phyloP scores from a whole-genome alignment of 2,888 invertebrate genomes.

The Cheiracanthium punctorium region DNA sequence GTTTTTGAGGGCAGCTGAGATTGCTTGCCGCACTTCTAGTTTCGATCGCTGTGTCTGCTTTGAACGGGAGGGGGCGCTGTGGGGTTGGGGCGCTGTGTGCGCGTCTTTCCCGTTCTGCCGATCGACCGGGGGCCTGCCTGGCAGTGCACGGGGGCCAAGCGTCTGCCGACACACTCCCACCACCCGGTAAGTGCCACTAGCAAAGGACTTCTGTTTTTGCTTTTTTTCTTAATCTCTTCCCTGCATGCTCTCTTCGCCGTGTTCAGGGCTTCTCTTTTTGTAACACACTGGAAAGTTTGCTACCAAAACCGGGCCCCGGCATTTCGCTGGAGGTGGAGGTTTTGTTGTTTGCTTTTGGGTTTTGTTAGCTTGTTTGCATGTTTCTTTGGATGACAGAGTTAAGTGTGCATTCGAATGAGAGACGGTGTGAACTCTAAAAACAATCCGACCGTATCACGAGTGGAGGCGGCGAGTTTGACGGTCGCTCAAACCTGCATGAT shows the following conservation, averaged over 20 bases:
- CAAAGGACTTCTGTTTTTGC: background rate
- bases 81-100: slow-evolving; percentile 2
- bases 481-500: no score
- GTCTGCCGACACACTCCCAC: slow-evolving; percentile 10
- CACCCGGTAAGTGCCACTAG: slow-evolving; percentile 4
- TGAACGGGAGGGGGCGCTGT: slow-evolving; percentile 12
- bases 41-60: background rate
- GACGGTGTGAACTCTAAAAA: background rate
- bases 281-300: background rate
- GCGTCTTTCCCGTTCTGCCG: slow-evolving; percentile 2
- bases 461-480: background rate
- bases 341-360: no score
- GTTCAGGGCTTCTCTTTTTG: background rate
- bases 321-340: no score
- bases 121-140: background rate
- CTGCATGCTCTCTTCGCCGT: background rate
- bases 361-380: no score
- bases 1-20: slow-evolving; percentile 1
- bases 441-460: background rate
- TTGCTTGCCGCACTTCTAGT: background rate
- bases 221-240: background rate
- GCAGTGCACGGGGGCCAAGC: slow-evolving; percentile 15
- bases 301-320: no score
- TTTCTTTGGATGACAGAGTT: background rate
- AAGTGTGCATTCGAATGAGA: background rate